Percentiles rank a stretch among this genome's conserved stretches.
Conservation (phyloP, 2,113 vertebrate genomes). For the Stomatorhinus ivindoensis region DNA sequence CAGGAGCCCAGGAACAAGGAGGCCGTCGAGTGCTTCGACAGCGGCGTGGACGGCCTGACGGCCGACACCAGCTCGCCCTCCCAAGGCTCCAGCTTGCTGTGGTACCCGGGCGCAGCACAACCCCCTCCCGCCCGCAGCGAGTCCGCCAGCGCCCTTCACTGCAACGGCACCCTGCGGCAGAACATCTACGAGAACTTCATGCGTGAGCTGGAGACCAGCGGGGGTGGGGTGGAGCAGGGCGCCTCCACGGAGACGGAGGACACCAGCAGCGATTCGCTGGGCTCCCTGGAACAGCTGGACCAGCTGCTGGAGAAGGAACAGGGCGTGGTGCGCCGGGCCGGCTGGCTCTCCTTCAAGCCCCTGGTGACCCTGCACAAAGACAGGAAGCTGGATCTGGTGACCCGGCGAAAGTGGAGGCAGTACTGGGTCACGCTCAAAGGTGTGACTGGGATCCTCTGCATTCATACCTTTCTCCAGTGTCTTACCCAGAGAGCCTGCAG, state of each 20-base stretch:
- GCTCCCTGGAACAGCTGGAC: conserved; percentile 87
- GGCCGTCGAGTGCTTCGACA: conserved; percentile 75
- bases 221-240: conserved; percentile 38
- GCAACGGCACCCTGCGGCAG: conserved; percentile 64
- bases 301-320: conserved; percentile 91
- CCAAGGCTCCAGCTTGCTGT: conserved; percentile 62
- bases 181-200: conserved; percentile 93
- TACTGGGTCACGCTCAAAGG: conserved; percentile 97
- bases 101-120: conserved; percentile 64
- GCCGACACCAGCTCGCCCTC: conserved; percentile 64
- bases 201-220: conserved; percentile 76
- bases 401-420: conserved; percentile 86
- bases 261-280: conserved; percentile 82
- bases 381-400: conserved; percentile 86
- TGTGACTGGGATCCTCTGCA: conserved; percentile 36
- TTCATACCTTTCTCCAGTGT: not conserved
- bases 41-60: conserved; percentile 73
- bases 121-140: conserved; percentile 66
- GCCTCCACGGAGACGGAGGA: conserved; percentile 56
- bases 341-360: conserved; percentile 93
- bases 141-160: conserved; percentile 65
- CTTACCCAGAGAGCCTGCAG: not conserved
- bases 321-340: conserved; percentile 86
- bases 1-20: conserved; percentile 84
- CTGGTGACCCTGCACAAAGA: conserved; percentile 89